Conservation (phyloP, 2,797 vertebrate species). For the Leuciscus waleckii region DNA sequence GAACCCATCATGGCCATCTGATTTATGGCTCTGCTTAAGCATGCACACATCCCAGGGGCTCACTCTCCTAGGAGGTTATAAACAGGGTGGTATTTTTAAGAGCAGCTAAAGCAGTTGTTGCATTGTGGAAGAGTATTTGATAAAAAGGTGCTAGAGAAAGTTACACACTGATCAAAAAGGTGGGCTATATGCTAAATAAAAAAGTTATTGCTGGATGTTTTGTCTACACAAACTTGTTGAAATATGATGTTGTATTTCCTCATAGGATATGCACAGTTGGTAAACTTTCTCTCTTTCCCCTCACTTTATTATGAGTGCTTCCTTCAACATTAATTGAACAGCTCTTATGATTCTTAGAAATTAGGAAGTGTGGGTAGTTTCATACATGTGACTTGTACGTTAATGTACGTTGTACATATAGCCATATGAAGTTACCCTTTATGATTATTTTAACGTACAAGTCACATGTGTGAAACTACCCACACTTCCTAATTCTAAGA, state of each 20-base stretch:
- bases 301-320: not conserved
- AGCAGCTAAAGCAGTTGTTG: constrained; percentile 75
- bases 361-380: not conserved
- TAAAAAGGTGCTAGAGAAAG: constrained; percentile 63
- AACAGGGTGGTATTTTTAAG: constrained; percentile 78
- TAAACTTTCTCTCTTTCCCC: not conserved
- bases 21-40: constrained; percentile 71
- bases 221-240: not conserved
- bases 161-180: constrained; percentile 6
- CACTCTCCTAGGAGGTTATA: constrained; percentile 67
- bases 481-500: too few relatives aligned
- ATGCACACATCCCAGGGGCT: constrained; percentile 66
- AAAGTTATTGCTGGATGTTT: not conserved
- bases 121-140: constrained; percentile 79
- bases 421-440: too few relatives aligned
- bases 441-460: too few relatives aligned
- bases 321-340: not conserved
- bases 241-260: not conserved
- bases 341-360: not conserved
- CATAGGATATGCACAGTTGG: not conserved
- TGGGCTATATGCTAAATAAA: not conserved
- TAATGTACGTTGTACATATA: too few relatives aligned
- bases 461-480: too few relatives aligned
- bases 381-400: not conserved
- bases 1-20: constrained; percentile 63